Conservation (phyloP, 2,113 vertebrate genomes). For the Anolis sagrei region DNA sequence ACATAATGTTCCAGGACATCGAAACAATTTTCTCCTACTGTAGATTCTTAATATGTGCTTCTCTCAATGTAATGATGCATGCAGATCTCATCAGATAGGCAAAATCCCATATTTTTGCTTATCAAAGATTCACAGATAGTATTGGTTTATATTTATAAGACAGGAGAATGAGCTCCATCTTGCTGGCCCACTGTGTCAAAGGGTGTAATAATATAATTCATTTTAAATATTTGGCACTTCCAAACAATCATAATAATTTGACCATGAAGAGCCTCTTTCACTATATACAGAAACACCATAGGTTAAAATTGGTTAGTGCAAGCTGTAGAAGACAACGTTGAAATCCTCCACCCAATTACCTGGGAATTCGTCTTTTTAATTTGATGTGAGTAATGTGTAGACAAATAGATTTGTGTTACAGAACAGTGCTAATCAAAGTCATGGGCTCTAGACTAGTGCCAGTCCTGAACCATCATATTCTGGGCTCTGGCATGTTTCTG, state of each 20-base stretch:
- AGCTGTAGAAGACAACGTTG: background rate
- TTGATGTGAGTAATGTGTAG: no score
- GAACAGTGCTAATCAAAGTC: no score
- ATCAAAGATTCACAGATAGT: background rate
- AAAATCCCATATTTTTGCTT: background rate
- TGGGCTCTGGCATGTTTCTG: no score
- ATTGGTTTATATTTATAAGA: background rate
- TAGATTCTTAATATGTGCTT: conserved; percentile 1
- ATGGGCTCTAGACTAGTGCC: no score
- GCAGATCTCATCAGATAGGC: background rate
- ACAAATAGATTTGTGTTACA: no score
- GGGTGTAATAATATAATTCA: background rate
- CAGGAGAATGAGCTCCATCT: no score
- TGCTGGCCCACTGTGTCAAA: background rate
- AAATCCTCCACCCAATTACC: background rate
- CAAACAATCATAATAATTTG: background rate
- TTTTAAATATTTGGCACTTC: background rate
- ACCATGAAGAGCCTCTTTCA: no score
- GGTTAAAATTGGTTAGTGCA: background rate
- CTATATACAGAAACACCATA: background rate
- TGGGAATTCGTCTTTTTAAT: no score
- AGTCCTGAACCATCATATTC: no score
- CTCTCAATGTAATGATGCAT: conserved; percentile 2
- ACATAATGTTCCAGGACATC: conserved; percentile 13
- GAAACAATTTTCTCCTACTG: conserved; percentile 10